Evolutionary conservation across 2,888 invertebrate species (phyloP), one percentile per base, ranked within the genome.

Genomic region (Drosophila ezoana): DNA sequence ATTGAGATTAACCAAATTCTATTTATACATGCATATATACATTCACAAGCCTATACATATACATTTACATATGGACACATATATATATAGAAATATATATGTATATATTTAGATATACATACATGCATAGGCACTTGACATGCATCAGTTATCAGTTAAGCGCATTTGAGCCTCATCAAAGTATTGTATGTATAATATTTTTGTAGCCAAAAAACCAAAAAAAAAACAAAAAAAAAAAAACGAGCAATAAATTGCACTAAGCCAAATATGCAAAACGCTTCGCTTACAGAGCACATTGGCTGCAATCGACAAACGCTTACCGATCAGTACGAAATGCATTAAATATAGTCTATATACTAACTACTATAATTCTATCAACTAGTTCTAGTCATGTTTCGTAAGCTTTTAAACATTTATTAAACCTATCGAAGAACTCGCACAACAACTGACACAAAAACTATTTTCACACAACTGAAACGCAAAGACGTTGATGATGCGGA

Each of bases 291-390:
- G 86, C 88, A 82, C 77, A 35, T 43, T 51, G 83, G 57, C 74
- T 70, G 86, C 83, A 85, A 86, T 69, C 28, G 43, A 62, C 38
- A 84, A 82, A 86, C 86, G 83, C 83, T 88, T 88, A 83, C 88
- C 80, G 76, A 86, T 75, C 68, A 83, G 83, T 83, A 83, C 83
- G 79, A 85, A 85, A 68, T 61, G 79, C 87, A 76, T 75, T 38
- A 72, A 47, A 48, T 10, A 49, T 48, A 48, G 6, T 1, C 13
- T 10, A 49, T 10, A 48, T 48, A 14, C 33, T 35, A n/a, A 20
- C 28, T 16, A 18, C 16, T 66, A 68, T 33, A 9, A 60, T 35
- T 32, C 28, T 32, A 81, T 64, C 56, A 54, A 44, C 44, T 65
- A 66, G 47, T 64, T 64, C 76, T 72, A 76, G 63, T 73, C 70